Base-by-base conservation (phyloP, 2,888 invertebrate species). In the Sclerodermus sp. region DNA sequence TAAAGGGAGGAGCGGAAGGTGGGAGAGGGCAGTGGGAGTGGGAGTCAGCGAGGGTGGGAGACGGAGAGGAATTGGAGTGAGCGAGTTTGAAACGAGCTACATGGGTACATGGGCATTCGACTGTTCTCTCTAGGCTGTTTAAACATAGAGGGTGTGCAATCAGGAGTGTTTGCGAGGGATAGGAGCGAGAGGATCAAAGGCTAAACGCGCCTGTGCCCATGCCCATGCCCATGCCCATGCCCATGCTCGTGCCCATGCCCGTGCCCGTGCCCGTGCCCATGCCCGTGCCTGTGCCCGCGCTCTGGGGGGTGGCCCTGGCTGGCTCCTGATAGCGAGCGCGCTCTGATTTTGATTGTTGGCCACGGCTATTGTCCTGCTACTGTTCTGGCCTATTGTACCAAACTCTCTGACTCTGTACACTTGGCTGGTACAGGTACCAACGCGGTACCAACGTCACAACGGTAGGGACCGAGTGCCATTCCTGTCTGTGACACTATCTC, bases 311-410 rank as follows among this genome's bases (percentile, higher is more conserved):
- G n/a, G n/a, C n/a, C n/a, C n/a, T 55, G 63, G 70, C 56, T 43
- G 58, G 51, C 50, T 51, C 57, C 66, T 73, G 76, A 75, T 76
- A 75, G 73, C n/a, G n/a, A n/a, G n/a, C n/a, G n/a, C 67, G 70
- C 66, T 62, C 71, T 71, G 72, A 76, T 77, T 23, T 77, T 73
- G 76, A 77, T 76, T 76, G 76, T 77, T 76, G 67, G 73, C 73
- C 71, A 58, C 70, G 66, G 68, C 74, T 75, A 75, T 74, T 74
- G 73, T 74, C 68, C 71, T 56, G 62, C 68, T 61, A 69, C 23
- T 23, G 23, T 23, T 66, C 68, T 67, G 66, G 65, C 62, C 68
- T 62, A 70, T 72, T 71, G 70, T 71, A 58, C 67, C 38, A 23
- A 32, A 23, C 30, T 41, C 17, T 38, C 23, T 18, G 1, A 13